A percentile compares a stretch with the other conserved stretches of the same genome.
phyloP scores from a whole-genome alignment of 2,888 invertebrate species.

The Morpho achilles region DNA sequence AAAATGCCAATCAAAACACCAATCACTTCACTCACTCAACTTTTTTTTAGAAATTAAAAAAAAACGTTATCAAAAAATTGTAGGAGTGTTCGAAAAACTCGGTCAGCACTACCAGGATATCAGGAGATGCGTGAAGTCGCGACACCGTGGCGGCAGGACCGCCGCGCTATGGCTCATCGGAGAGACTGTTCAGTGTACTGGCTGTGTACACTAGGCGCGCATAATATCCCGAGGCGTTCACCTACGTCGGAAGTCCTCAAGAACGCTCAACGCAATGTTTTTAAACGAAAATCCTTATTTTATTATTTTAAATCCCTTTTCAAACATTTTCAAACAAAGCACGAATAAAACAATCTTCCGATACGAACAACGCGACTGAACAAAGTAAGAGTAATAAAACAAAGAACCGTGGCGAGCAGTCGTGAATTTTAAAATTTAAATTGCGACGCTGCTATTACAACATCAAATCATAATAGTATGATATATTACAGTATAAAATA shows the following conservation, averaged over 20 bases:
- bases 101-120: slow-evolving; percentile 42
- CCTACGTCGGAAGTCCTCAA: slow-evolving; percentile 59
- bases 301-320: too few relatives aligned
- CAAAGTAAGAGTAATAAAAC: slow-evolving; percentile 9
- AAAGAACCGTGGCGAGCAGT: slow-evolving; percentile 7
- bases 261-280: slow-evolving; percentile 31
- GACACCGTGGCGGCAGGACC: slow-evolving; percentile 66
- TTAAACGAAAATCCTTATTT: too few relatives aligned
- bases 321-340: slow-evolving; percentile 5
- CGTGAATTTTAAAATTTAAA: slow-evolving; percentile 7
- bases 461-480: neutral
- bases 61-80: neutral
- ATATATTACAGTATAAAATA: too few relatives aligned
- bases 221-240: slow-evolving; percentile 46
- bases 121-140: slow-evolving; percentile 42
- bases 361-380: slow-evolving; percentile 6
- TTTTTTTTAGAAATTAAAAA: neutral
- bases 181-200: slow-evolving; percentile 51
- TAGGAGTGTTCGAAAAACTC: neutral
- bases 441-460: slow-evolving; percentile 4
- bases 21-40: slow-evolving; percentile 15
- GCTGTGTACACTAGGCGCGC: slow-evolving; percentile 13
- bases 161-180: slow-evolving; percentile 77
- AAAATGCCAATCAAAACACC: slow-evolving; percentile 4
- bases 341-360: slow-evolving; percentile 7